Base-by-base conservation (phyloP, 1,140 invertebrate genomes). In the Pseudomyrmex gracilis region DNA sequence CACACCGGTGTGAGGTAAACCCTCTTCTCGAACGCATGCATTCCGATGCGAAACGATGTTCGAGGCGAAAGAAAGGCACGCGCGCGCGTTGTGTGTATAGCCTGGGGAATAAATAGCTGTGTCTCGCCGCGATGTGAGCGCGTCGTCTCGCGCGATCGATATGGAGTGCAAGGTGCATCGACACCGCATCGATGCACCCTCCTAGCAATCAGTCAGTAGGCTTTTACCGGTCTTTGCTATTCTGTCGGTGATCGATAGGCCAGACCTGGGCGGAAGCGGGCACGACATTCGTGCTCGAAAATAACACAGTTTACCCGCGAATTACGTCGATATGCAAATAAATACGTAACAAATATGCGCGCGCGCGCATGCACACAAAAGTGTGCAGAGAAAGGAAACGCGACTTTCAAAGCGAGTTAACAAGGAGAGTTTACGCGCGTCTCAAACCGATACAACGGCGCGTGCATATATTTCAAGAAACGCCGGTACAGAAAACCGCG, bases 401-500 rank as follows among this genome's bases (percentile, higher is more conserved):
- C 12, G 24, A 34, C 51, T 34, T 5, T 61, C 68, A 43, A 47
- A 45, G 15, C 53, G 22, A 15, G 17, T 34, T 51, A 20, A 58
- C 60, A 71, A 68, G 51, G 5, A 53, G 49, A 49, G 60, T 87
- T 77, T 83, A 78, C 71, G 70, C 86, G 70, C 86, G 73, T 73
- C 74, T 67, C 53, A 10, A 60, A 34, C 34, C 63, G 82, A 78
- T 55, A 34, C 43, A 34, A 51, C 49, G 20, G 22, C 58, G 45
- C 43, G 70, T 87, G 73, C 82, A 87, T 87, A 87, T 87, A 85
- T 87, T 87, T 87, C 58, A 87, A 83, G 47, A 86, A 55, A 17
- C 70, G 58, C 34, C 47, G 13, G 51, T 49, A 55, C 57, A 76
- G 34, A 24, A 83, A 63, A 58, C 20, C 47, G 55, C 47, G 55